Conservation (phyloP, 1,140 invertebrate species). For the Caenorhabditis brenneri region DNA sequence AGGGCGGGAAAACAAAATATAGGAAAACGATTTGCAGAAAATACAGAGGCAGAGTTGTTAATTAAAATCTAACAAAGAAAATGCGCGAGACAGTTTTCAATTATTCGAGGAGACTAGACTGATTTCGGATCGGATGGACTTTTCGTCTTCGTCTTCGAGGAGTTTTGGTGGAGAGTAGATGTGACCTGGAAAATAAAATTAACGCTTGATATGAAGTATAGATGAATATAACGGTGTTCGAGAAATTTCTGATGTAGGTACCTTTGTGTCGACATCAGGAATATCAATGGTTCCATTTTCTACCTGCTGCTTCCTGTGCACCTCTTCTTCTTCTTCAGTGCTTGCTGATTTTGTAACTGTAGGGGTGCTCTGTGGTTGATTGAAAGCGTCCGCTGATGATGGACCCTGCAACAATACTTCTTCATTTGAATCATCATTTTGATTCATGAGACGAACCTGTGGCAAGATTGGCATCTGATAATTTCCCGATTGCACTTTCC, state of each 20-base stretch:
- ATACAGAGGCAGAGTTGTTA: neutral
- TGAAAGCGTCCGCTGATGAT: constrained; percentile 7
- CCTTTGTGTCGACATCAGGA: constrained; percentile 32
- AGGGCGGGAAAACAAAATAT: neutral
- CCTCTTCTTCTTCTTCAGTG: neutral
- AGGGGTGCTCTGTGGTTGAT: neutral
- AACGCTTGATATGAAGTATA: neutral
- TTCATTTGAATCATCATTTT: neutral
- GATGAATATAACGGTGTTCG: neutral
- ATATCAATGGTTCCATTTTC: constrained; percentile 26
- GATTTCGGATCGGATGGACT: neutral
- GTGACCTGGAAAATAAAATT: constrained; percentile 29
- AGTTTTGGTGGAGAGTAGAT: neutral
- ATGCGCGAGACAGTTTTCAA: neutral
- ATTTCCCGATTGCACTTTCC: constrained; percentile 30
- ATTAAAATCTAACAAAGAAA: neutral
- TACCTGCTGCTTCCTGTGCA: constrained; percentile 4
- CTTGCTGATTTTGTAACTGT: neutral
- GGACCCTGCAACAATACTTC: neutral
- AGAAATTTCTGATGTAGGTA: neutral
- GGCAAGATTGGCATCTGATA: constrained; percentile 25
- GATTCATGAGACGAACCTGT: neutral
- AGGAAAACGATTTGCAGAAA: neutral
- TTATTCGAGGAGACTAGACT: neutral
- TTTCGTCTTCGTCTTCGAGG: neutral